Evolutionary conservation across 1,140 invertebrate genomes (phyloP).

Genomic region (Macrosteles quadrilineatus): DNA sequence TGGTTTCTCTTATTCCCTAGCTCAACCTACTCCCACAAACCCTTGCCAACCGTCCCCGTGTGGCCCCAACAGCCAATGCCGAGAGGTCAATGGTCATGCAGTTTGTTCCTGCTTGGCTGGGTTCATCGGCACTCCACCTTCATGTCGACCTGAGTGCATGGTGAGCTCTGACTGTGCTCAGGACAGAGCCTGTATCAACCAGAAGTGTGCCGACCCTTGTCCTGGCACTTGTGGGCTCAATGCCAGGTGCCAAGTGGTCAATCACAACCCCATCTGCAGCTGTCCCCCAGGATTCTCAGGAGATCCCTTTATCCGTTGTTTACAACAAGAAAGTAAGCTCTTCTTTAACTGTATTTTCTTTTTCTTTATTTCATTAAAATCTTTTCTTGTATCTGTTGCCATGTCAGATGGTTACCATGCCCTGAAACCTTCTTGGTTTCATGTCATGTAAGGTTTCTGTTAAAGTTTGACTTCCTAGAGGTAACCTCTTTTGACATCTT

Average conservation of each 20-base stretch:
- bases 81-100: constrained; percentile 51
- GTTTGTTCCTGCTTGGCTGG: constrained; percentile 54
- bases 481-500: too few relatives aligned
- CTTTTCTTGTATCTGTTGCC: too few relatives aligned
- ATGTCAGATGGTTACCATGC: too few relatives aligned
- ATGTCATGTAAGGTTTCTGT: too few relatives aligned
- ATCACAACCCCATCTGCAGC: constrained; percentile 51
- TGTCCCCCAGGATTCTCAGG: constrained; percentile 52
- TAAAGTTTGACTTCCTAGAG: too few relatives aligned
- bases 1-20: constrained; percentile 28
- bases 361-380: constrained; percentile 25
- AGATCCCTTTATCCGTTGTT: constrained; percentile 57
- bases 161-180: constrained; percentile 50
- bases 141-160: constrained; percentile 52
- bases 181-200: constrained; percentile 50
- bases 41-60: constrained; percentile 50
- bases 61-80: constrained; percentile 54
- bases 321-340: constrained; percentile 45
- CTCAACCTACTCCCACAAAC: constrained; percentile 39
- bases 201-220: constrained; percentile 53
- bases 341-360: constrained; percentile 26
- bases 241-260: constrained; percentile 51
- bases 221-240: constrained; percentile 54
- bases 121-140: constrained; percentile 53
- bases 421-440: too few relatives aligned